Conservation (phyloP, 2,113 vertebrate genomes). For the Psammodynastes pulverulentus region DNA sequence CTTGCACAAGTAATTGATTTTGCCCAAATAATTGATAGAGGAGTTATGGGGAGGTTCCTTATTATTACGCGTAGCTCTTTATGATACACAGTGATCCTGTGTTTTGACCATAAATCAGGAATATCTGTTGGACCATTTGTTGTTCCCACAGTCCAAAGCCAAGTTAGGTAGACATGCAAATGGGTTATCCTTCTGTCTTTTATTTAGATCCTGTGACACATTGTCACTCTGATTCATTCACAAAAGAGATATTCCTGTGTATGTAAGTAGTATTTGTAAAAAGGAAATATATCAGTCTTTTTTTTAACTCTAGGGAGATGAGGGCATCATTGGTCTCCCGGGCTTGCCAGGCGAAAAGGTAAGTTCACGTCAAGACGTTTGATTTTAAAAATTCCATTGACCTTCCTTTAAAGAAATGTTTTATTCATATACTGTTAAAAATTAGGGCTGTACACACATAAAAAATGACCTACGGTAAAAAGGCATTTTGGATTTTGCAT, state of each 20-base stretch:
- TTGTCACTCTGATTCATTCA: neutral
- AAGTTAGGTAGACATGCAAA: neutral
- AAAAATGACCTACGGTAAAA: neutral
- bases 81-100: neutral
- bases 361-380: neutral
- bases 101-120: neutral
- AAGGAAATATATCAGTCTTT: neutral
- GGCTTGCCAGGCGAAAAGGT: constrained; percentile 68
- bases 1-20: neutral
- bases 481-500: neutral
- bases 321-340: constrained; percentile 57
- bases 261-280: neutral
- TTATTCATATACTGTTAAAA: neutral
- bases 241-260: neutral
- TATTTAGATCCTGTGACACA: neutral
- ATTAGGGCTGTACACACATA: neutral
- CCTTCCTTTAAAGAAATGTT: neutral
- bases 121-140: neutral
- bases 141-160: too few species aligned
- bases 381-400: neutral
- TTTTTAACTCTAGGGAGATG: constrained; percentile 59
- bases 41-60: neutral
- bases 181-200: neutral
- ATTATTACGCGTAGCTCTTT: neutral
- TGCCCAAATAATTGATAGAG: neutral